phyloP scores from a whole-genome alignment of 2,888 invertebrate species.

The Rhagophthalmus giganteus region DNA sequence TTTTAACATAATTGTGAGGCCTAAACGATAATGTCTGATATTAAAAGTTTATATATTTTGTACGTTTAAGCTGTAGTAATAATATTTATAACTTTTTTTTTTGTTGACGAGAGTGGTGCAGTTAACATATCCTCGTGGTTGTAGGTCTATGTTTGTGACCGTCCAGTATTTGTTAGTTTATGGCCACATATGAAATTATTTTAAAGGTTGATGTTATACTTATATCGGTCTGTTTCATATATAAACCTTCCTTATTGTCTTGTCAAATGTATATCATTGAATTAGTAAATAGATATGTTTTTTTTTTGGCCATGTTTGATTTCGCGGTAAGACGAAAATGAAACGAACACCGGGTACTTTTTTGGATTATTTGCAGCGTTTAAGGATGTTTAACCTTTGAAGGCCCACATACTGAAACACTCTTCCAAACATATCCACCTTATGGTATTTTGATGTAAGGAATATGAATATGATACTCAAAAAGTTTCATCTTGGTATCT shows the following conservation, averaged over 20 bases:
- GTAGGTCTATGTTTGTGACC: constrained; percentile 27
- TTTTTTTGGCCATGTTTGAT: constrained; percentile 12
- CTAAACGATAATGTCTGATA: constrained; percentile 19
- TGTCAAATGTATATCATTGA: constrained; percentile 50
- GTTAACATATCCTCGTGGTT: constrained; percentile 26
- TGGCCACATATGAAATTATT: constrained; percentile 17
- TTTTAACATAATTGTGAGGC: constrained; percentile 23
- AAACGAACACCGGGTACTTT: no score
- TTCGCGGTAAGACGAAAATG: no score
- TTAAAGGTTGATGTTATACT: constrained; percentile 32
- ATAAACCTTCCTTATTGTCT: constrained; percentile 50
- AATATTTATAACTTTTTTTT: constrained; percentile 25
- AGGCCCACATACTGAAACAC: no score
- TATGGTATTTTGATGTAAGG: no score
- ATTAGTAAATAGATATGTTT: constrained; percentile 40
- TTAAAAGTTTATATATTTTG: constrained; percentile 19
- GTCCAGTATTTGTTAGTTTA: constrained; percentile 33
- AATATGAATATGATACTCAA: no score
- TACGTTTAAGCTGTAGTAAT: constrained; percentile 12
- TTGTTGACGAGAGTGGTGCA: constrained; percentile 21
- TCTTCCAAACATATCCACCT: no score
- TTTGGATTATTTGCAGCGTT: no score
- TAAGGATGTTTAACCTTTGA: no score
- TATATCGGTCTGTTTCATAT: constrained; percentile 49
- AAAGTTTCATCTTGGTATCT: no score